A percentile compares a stretch with the other conserved stretches of the same genome.
Evolutionary conservation across 1,140 invertebrate species (phyloP).

Genomic region (Yoshiicerus persimilis): DNA sequence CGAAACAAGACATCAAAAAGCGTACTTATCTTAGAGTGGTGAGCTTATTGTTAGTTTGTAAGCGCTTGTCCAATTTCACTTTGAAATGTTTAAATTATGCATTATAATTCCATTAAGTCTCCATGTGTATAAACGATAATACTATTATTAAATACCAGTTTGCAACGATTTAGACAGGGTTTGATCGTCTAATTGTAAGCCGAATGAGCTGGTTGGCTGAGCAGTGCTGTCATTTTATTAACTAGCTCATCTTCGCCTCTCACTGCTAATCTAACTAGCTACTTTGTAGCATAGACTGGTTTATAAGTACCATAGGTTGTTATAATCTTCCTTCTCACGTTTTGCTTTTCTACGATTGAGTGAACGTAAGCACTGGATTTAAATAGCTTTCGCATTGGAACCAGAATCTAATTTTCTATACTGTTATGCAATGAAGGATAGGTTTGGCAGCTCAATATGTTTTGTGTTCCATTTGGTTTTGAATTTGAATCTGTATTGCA

Average conservation of each 20-base stretch:
- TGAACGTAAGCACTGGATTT: background rate
- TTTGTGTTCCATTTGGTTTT: background rate
- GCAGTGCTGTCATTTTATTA: background rate
- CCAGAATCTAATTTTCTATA: background rate
- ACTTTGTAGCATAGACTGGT: too few relatives aligned
- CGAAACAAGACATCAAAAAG: background rate
- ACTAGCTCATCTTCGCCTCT: background rate
- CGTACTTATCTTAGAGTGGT: too few relatives aligned
- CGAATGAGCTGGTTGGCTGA: background rate
- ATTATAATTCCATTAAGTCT: background rate
- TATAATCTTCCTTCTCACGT: background rate
- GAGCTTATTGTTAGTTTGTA: too few relatives aligned
- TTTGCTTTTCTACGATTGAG: background rate
- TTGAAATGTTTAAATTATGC: background rate
- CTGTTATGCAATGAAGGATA: background rate
- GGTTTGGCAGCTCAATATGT: background rate
- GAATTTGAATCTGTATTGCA: background rate
- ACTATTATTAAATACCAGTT: background rate
- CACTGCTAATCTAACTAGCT: background rate
- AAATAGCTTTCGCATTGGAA: background rate
- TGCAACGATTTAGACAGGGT: background rate
- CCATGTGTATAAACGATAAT: background rate
- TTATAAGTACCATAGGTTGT: too few relatives aligned
- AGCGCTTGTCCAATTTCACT: background rate
- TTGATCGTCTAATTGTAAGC: background rate